Conservation (phyloP, 2,797 vertebrate species). For the Xiphophorus birchmanni region DNA sequence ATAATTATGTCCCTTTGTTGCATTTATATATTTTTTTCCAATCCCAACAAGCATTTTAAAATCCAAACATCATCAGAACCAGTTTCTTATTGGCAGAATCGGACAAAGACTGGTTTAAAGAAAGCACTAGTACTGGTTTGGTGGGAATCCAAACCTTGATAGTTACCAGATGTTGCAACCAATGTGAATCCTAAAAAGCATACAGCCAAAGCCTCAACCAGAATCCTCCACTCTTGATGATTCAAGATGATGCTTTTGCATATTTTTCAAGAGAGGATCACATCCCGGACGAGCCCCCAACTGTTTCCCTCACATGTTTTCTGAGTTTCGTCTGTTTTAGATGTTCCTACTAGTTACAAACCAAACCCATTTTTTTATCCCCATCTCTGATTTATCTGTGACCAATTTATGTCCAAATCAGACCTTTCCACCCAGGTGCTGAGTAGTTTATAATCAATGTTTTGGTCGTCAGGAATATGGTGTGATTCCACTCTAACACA, state of each 20-base stretch:
- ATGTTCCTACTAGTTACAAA: background rate
- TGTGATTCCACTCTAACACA: background rate
- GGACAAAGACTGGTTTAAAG: background rate
- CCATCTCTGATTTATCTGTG: background rate
- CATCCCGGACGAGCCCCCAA: background rate
- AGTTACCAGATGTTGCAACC: background rate
- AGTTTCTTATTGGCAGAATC: background rate
- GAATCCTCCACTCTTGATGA: background rate
- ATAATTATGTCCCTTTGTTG: too few relatives aligned
- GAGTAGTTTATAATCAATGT: background rate
- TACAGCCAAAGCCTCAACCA: background rate
- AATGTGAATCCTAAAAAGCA: background rate
- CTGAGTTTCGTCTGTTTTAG: background rate
- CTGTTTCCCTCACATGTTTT: background rate
- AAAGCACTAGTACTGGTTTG: background rate
- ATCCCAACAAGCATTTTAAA: background rate
- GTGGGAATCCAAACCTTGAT: background rate
- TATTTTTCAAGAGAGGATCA: background rate
- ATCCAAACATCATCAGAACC: background rate
- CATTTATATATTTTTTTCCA: background rate
- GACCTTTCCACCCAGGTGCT: background rate
- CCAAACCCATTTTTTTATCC: background rate
- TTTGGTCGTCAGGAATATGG: too few relatives aligned
- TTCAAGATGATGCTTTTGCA: background rate
- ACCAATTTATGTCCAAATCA: background rate